phyloP scores from a whole-genome alignment of 2,113 vertebrate species.

The Cyanoliseus patagonus region DNA sequence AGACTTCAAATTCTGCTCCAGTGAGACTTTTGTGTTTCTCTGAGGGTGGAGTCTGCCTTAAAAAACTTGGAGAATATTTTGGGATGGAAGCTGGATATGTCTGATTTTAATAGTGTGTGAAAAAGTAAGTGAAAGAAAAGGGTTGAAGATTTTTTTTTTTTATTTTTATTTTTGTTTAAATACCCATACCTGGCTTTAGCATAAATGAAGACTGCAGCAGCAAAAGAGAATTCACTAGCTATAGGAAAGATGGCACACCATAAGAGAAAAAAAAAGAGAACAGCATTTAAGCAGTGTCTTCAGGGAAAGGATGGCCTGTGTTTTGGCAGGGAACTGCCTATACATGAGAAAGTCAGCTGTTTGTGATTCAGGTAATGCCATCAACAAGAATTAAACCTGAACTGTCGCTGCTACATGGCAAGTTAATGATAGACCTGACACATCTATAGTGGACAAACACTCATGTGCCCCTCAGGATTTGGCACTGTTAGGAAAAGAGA shows the following conservation, averaged over 20 bases:
- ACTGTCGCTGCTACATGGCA: neutral
- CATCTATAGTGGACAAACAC: fast-evolving
- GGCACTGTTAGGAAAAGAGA: neutral
- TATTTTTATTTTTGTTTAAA: no score
- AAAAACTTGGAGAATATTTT: neutral
- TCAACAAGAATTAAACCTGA: neutral
- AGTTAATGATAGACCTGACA: neutral
- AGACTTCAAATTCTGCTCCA: neutral
- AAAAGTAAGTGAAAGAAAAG: neutral
- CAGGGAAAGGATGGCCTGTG: neutral
- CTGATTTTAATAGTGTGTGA: neutral
- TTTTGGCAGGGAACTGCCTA: neutral
- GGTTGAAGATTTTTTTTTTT: neutral
- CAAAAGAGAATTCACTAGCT: neutral
- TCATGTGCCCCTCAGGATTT: neutral
- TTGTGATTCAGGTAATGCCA: neutral
- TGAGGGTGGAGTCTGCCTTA: neutral
- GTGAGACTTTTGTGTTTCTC: neutral
- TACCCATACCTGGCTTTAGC: neutral
- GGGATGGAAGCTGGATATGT: neutral
- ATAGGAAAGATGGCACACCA: neutral
- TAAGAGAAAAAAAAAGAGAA: neutral
- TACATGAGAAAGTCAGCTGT: fast-evolving
- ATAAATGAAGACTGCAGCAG: neutral
- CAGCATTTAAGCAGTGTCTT: neutral